Conservation (phyloP, 2,888 invertebrate species). For the Lasioglossum calceatum region DNA sequence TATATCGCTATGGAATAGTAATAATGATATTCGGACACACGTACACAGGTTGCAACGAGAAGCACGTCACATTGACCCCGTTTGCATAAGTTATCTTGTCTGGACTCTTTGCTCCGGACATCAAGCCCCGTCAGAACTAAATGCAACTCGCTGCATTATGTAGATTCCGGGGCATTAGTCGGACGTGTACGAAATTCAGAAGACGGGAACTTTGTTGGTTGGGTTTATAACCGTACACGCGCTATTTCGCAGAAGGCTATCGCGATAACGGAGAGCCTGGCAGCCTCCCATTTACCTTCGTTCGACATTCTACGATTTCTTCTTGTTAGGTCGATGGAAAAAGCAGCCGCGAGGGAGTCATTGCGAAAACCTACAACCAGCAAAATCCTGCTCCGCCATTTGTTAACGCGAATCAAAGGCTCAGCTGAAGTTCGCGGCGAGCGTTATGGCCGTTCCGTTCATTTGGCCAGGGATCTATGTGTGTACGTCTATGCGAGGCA, state of each 20-base stretch:
- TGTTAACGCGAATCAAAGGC: slow-evolving; percentile 3
- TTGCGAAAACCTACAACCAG: background rate
- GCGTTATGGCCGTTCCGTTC: background rate
- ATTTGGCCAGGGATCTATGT: background rate
- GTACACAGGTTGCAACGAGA: background rate
- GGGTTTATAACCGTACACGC: background rate
- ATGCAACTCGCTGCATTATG: slow-evolving; percentile 26
- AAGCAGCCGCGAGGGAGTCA: slow-evolving; percentile 8
- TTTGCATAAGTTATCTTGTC: slow-evolving; percentile 40
- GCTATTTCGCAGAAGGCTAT: background rate
- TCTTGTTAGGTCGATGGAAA: background rate
- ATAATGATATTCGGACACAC: background rate
- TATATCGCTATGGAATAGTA: background rate
- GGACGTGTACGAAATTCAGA: slow-evolving; percentile 24
- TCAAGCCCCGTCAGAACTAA: slow-evolving; percentile 18
- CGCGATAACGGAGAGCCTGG: background rate
- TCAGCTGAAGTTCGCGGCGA: background rate
- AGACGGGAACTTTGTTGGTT: background rate
- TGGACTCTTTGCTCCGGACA: slow-evolving; percentile 23
- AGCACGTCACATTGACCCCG: slow-evolving; percentile 19
- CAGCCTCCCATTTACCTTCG: slow-evolving; percentile 5
- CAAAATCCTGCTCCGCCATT: slow-evolving; percentile 2
- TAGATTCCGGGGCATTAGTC: slow-evolving; percentile 27
- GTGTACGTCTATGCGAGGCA: background rate
- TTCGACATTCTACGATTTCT: slow-evolving; percentile 17